Base-by-base conservation (phyloP, 2,888 invertebrate species). In the Caenorhabditis sinica region DNA sequence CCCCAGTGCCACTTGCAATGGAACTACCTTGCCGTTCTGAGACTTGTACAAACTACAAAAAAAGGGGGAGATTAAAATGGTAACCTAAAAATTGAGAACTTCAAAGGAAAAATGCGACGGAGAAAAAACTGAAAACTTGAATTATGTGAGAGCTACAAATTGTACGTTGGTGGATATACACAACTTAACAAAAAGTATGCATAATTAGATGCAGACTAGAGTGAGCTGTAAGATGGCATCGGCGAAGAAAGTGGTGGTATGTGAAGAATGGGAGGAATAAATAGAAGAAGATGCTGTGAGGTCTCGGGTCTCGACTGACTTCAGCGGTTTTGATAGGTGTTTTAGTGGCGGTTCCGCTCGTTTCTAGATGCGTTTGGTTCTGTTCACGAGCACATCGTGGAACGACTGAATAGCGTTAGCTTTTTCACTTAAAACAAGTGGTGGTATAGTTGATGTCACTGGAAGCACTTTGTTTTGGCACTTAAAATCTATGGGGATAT, bases 241-340 rank as follows among this genome's bases (percentile, higher is more conserved):
- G 40, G 36, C 33, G 61, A 25, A 40, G 4, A 11, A 2, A 36
- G 28, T 36, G 40, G 15, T 61, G 61, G 65, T 51, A 63, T 25
- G 66, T 66, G 28, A 43, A 58, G 75, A 56, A 63, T 49, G 60
- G 1, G 30, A 33, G 51, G 43, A 72, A 45, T 28, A 61, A 45
- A 43, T 28, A 43, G 25, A 49, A 33, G 51, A 63, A 23, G 45
- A 45, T 17, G 40, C 33, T 25, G 56, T 15, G 28, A 40, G 28
- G 56, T 15, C 30, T 49, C 0, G 30, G 28, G 20, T 20, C 23
- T 17, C 9, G 56, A 20, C 36, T 51, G 69, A 69, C 61, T 72
- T 61, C 49, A 77, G 71, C 72, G 80, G 80, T 72, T 80, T 79
- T 80, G 80, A 80, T 80, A 80, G 80, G 80, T 80, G 80, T 80